A percentile compares a stretch with the other conserved stretches of the same genome.
phyloP scores from a whole-genome alignment of 2,888 invertebrate genomes.

The Notodonta ziczac region DNA sequence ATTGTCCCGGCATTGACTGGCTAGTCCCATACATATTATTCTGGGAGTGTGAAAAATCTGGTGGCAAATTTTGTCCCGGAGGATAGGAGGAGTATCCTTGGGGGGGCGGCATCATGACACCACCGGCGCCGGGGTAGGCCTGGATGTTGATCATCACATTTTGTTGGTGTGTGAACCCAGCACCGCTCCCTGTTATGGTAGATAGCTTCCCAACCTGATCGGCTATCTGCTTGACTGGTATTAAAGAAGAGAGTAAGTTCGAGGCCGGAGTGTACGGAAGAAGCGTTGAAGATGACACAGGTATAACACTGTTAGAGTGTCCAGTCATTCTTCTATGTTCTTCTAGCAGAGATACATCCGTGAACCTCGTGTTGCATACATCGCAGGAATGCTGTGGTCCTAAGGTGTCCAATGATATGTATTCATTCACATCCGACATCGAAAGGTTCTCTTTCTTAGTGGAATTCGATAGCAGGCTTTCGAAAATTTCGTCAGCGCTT shows the following conservation, averaged over 20 bases:
- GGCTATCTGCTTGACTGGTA: constrained; percentile 77
- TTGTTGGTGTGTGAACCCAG: constrained; percentile 85
- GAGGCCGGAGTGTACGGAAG: constrained; percentile 67
- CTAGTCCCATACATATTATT: constrained; percentile 72
- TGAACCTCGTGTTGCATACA: constrained; percentile 85
- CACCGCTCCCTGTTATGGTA: constrained; percentile 53
- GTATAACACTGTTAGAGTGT: constrained; percentile 75
- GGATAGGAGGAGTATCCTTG: constrained; percentile 74
- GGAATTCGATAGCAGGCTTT: constrained; percentile 69
- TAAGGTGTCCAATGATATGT: constrained; percentile 86
- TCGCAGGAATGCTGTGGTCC: constrained; percentile 86
- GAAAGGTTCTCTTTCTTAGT: constrained; percentile 69
- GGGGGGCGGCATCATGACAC: constrained; percentile 75
- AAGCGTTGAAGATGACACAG: constrained; percentile 59
- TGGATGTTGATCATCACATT: constrained; percentile 87
- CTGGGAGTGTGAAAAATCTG: constrained; percentile 58
- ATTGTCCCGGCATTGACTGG: constrained; percentile 66
- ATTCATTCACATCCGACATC: constrained; percentile 82
- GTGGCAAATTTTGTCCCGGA: constrained; percentile 69
- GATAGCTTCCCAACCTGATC: constrained; percentile 79
- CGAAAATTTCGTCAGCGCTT: constrained; percentile 79
- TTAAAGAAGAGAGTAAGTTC: constrained; percentile 67
- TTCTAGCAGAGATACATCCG: constrained; percentile 80
- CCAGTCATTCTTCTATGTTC: constrained; percentile 83
- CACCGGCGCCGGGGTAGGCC: constrained; percentile 84